Percentiles rank a stretch among this genome's conserved stretches.
Evolutionary conservation across 2,113 vertebrate species (phyloP).

Genomic region (Potamarius usumacintae): DNA sequence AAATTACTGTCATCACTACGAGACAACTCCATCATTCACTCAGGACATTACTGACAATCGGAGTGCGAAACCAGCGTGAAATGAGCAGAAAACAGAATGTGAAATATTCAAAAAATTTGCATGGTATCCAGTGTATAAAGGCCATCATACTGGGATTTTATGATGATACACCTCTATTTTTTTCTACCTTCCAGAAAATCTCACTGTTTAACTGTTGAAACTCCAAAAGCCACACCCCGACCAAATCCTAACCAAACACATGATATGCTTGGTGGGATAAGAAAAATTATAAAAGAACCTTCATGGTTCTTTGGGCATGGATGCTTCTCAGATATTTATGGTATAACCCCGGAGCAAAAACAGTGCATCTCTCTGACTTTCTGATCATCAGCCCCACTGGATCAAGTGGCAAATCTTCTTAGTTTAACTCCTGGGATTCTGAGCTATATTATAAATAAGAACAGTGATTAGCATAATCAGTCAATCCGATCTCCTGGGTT

Average conservation of each 20-base stretch:
- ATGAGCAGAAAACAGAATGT: too few relatives aligned
- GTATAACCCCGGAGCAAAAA: neutral
- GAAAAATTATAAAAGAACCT: neutral
- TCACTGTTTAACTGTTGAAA: neutral
- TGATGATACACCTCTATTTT: neutral
- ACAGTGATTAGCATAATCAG: slow-evolving; percentile 41
- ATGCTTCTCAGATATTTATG: neutral
- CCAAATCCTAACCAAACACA: neutral
- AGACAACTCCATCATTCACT: too few relatives aligned
- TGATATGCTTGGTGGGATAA: neutral
- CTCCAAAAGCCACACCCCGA: neutral
- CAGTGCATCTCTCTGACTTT: neutral
- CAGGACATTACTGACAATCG: too few relatives aligned
- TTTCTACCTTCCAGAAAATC: neutral
- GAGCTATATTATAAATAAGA: slow-evolving; percentile 21
- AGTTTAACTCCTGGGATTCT: slow-evolving; percentile 1
- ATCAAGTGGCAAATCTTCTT: slow-evolving; percentile 41
- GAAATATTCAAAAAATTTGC: too few relatives aligned
- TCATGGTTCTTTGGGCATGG: neutral
- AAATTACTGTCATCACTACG: too few relatives aligned
- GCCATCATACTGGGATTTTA: too few relatives aligned
- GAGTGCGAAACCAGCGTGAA: too few relatives aligned
- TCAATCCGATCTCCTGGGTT: slow-evolving; percentile 29
- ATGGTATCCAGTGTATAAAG: too few relatives aligned
- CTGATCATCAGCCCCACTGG: slow-evolving; percentile 26